phyloP scores from a whole-genome alignment of 2,113 vertebrate species.

The Nycticebus coucang region DNA sequence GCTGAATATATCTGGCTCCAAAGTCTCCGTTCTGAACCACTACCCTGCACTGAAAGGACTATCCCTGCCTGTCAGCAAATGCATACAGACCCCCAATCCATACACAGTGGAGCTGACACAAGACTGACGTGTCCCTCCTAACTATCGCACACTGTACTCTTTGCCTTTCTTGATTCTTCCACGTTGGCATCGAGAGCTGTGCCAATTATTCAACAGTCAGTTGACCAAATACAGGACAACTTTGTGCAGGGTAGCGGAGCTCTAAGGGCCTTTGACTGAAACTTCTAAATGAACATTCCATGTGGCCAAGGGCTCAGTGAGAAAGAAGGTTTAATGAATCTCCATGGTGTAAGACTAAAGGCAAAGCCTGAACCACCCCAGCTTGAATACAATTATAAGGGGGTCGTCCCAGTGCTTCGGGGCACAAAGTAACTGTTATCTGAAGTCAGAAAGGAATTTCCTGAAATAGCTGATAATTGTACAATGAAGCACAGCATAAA shows the following conservation, averaged over 20 bases:
- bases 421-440: conserved; percentile 72
- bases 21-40: background rate
- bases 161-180: conserved; percentile 42
- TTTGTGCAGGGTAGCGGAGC: conserved; percentile 60
- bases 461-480: conserved; percentile 57
- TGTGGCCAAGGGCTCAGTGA: conserved; percentile 64
- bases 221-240: conserved; percentile 80
- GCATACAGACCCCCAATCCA: no score
- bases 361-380: background rate
- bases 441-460: conserved; percentile 63
- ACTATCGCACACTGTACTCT: background rate
- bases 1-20: background rate
- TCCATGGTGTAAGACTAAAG: conserved; percentile 38
- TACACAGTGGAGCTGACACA: background rate
- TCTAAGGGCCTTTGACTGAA: conserved; percentile 70
- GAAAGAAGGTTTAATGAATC: conserved; percentile 74
- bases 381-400: conserved; percentile 56
- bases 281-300: conserved; percentile 77
- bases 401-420: background rate
- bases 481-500: conserved; percentile 58
- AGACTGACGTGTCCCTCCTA: background rate
- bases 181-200: conserved; percentile 64
- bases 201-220: conserved; percentile 82
- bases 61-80: background rate
- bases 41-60: background rate